Percentiles rank a stretch among this genome's conserved stretches.
These are phyloP conservation scores for Ptychoptera albimana DNA, from an alignment of 2,888 invertebrate species.

Conservation along the genomic window DNA sequence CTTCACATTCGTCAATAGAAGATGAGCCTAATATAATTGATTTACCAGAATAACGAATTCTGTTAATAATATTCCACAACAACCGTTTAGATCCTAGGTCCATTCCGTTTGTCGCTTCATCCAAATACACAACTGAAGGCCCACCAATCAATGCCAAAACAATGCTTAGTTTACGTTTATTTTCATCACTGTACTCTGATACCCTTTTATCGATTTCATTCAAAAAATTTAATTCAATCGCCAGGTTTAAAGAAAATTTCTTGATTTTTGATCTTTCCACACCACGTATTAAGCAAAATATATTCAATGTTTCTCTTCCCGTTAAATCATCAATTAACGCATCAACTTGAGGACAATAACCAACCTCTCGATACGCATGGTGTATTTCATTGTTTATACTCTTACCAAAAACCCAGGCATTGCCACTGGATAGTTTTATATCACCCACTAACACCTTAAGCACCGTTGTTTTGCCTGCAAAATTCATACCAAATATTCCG, in stretches of 20 bases:
- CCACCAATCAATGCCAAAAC: constrained; percentile 53
- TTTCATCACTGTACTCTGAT: constrained; percentile 50
- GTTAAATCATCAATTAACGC: constrained; percentile 54
- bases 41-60: constrained; percentile 50
- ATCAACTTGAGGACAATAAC: constrained; percentile 65
- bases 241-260: constrained; percentile 27
- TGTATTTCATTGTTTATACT: constrained; percentile 35
- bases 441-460: constrained; percentile 77
- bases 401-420: constrained; percentile 43
- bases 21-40: constrained; percentile 71
- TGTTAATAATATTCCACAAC: constrained; percentile 60
- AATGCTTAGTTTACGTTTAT: constrained; percentile 55
- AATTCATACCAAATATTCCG: constrained; percentile 61
- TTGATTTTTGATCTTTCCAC: constrained; percentile 28
- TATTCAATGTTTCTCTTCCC: constrained; percentile 47
- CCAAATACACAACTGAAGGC: constrained; percentile 51
- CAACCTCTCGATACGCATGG: constrained; percentile 39
- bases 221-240: constrained; percentile 39
- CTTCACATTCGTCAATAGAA: constrained; percentile 78
- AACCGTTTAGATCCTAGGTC: constrained; percentile 41
- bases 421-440: constrained; percentile 47
- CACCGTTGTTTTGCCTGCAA: constrained; percentile 69
- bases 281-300: constrained; percentile 50
- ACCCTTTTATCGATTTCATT: constrained; percentile 45
- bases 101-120: constrained; percentile 46